These are phyloP conservation scores for Platichthys flesus DNA, from an alignment of 2,113 vertebrate genomes.

Conservation along the genomic window DNA sequence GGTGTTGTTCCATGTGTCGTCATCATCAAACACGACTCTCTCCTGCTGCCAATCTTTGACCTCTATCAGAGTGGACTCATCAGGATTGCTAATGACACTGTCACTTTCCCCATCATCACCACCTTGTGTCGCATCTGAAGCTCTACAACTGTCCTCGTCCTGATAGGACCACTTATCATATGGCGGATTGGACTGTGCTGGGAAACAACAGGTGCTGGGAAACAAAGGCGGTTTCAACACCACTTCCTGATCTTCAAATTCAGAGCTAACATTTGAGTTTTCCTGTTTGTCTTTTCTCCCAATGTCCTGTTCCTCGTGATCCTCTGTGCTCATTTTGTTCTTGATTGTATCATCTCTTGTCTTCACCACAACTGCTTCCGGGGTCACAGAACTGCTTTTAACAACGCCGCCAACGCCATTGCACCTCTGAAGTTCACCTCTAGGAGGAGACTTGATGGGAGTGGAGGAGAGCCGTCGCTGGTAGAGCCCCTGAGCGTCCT, in stretches of 20 bases:
- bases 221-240: conserved; percentile 43
- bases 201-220: conserved; percentile 62
- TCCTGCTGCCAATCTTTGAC: conserved; percentile 54
- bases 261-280: conserved; percentile 49
- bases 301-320: conserved; percentile 44
- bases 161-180: conserved; percentile 81
- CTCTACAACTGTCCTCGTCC: conserved; percentile 51
- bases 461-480: conserved; percentile 90
- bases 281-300: background rate
- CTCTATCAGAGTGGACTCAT: conserved; percentile 72
- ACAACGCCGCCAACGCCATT: background rate
- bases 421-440: conserved; percentile 9
- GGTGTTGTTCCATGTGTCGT: conserved; percentile 92
- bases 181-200: conserved; percentile 42
- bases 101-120: conserved; percentile 51
- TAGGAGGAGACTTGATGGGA: conserved; percentile 84
- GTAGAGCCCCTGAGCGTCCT: conserved; percentile 58
- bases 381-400: background rate
- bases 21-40: conserved; percentile 91
- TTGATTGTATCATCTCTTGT: background rate
- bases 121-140: conserved; percentile 26
- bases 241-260: conserved; percentile 75
- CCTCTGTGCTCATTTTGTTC: conserved; percentile 12
- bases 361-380: background rate
- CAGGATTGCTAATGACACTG: conserved; percentile 57